Percentiles rank a stretch among this genome's conserved stretches.
phyloP scores from a whole-genome alignment of 2,888 invertebrate genomes.

The Acheta domesticus region DNA sequence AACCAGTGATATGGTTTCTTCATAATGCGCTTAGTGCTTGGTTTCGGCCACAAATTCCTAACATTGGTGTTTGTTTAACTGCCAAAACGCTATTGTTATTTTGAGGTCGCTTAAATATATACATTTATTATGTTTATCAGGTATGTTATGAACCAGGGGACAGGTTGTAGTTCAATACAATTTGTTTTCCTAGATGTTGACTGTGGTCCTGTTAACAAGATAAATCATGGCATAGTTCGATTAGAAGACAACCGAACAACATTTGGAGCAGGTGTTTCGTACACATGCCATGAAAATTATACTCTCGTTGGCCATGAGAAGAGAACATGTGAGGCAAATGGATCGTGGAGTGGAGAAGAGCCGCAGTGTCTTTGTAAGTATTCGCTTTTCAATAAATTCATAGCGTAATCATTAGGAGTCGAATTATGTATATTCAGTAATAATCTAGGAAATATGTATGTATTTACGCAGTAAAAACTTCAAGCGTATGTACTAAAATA shows the following conservation, averaged over 20 bases:
- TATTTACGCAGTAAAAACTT: no score
- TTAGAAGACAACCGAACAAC: conserved; percentile 71
- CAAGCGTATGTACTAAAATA: no score
- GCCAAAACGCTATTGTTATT: background rate
- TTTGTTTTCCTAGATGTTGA: conserved; percentile 65
- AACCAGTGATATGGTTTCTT: no score
- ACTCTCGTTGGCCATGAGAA: conserved; percentile 73
- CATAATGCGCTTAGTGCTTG: no score
- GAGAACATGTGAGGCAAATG: conserved; percentile 69
- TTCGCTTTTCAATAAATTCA: conserved; percentile 27
- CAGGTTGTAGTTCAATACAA: background rate
- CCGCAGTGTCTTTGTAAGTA: conserved; percentile 70
- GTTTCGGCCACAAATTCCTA: no score
- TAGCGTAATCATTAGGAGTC: no score
- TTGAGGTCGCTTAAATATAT: background rate
- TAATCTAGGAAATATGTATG: no score
- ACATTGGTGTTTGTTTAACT: background rate
- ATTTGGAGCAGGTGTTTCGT: conserved; percentile 70
- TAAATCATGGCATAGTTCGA: conserved; percentile 69
- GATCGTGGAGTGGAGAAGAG: conserved; percentile 71
- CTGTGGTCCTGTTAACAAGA: conserved; percentile 63
- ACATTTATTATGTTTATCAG: background rate
- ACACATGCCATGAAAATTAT: conserved; percentile 79
- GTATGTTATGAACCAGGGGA: background rate
- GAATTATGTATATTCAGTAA: no score